Base-by-base conservation (phyloP, 1,140 invertebrate genomes). In the Apis dorsata region DNA sequence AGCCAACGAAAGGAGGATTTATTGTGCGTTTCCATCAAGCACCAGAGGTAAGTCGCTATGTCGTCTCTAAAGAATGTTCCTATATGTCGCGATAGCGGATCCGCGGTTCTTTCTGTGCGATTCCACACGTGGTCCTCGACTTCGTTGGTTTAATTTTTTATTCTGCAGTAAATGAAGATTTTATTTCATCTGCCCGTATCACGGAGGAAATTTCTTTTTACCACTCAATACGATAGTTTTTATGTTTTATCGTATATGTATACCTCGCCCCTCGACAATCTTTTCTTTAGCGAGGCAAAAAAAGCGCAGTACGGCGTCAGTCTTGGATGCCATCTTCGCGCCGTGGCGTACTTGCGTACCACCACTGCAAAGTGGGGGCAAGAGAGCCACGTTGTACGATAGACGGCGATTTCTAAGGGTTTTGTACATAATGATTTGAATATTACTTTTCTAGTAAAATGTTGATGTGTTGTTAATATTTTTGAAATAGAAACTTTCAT, bases 321-420 rank as follows among this genome's bases (percentile, higher is more conserved):
- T 92, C 87, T 84, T 82, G 91, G 92, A 92, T 93, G 93, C 93
- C 93, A 93, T 93, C 87, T 93, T 93, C 91, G 91, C 92, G 87
- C 90, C 90, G 90, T 88, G 88, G 89, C 88, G 87, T 90, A 88
- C 85, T 83, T 89, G 70, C 82, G 84, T 90, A 85, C 85, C 86
- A 86, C 80, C 83, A 69, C 80, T 69, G 81, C 75, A 86, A 87
- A 88, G 87, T 83, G 89, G 88, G 86, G 83, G 88, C 81, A 77
- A 87, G 69, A 78, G 70, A 88, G 91, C 90, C 91, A 92, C 91
- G 90, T 90, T 92, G 91, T 89, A 86, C 83, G 84, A 85, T 77
- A 66, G 79, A 82, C 79, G 74, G 55, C 28, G 24, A 77, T 82
- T 82, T 82, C 49, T 62, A 21, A 82, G 73, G 59, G 24, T 51